These are phyloP conservation scores for Colletes gigas DNA, from an alignment of 1,140 invertebrate species.

Conservation along the genomic window DNA sequence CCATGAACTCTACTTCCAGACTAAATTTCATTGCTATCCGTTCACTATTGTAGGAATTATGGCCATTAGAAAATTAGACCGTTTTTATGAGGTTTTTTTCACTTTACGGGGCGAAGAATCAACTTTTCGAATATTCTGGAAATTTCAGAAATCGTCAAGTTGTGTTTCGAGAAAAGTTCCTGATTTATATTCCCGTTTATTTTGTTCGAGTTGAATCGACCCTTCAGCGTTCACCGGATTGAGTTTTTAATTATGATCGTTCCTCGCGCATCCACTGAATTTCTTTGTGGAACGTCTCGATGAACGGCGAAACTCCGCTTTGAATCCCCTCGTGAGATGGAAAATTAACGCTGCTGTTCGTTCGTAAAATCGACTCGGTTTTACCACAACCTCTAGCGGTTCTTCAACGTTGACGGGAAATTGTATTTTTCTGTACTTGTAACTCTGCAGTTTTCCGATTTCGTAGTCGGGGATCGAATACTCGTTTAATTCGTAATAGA, in stretches of 20 bases:
- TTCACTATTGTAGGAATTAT: too few relatives aligned
- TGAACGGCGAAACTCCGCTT: not conserved
- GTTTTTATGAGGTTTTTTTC: too few relatives aligned
- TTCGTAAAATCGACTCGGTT: not conserved
- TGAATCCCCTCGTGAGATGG: not conserved
- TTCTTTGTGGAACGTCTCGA: not conserved
- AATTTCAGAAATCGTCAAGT: too few relatives aligned
- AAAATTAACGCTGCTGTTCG: not conserved
- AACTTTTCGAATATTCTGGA: too few relatives aligned
- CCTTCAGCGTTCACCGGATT: not conserved
- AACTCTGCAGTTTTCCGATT: too few relatives aligned
- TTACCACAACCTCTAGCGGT: not conserved
- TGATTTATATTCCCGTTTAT: conserved; percentile 17
- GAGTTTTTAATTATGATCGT: not conserved
- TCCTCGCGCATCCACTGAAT: not conserved
- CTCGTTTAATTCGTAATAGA: too few relatives aligned
- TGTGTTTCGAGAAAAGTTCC: not conserved
- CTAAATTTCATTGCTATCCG: too few relatives aligned
- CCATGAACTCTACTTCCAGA: too few relatives aligned
- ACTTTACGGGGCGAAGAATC: too few relatives aligned
- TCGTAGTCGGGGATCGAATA: too few relatives aligned
- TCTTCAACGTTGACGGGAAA: not conserved
- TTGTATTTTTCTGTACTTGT: too few relatives aligned
- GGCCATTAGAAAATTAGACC: too few relatives aligned
- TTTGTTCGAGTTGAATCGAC: not conserved